phyloP scores from a whole-genome alignment of 2,113 vertebrate genomes.

The Anolis carolinensis region DNA sequence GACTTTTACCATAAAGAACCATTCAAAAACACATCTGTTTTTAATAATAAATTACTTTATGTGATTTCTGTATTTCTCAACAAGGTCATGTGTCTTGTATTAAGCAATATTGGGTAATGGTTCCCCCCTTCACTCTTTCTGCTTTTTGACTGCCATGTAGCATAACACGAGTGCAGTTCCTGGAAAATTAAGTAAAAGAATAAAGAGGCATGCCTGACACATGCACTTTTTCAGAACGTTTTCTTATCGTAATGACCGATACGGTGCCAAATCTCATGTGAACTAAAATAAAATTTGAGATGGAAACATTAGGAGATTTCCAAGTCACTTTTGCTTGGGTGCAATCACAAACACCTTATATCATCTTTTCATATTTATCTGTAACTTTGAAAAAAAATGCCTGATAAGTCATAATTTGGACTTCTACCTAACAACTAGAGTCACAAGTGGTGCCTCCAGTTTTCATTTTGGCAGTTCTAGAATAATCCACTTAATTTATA shows the following conservation, averaged over 20 bases:
- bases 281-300: background rate
- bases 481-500: no score
- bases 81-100: background rate
- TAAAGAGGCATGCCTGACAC: background rate
- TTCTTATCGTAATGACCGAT: background rate
- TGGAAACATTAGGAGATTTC: background rate
- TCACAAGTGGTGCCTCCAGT: no score
- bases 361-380: background rate
- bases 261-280: background rate
- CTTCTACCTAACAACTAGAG: no score
- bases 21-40: slow-evolving; percentile 22
- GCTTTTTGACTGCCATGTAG: background rate
- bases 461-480: no score
- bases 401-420: background rate
- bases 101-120: slow-evolving; percentile 11
- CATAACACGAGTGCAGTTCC: background rate
- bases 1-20: background rate
- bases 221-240: background rate
- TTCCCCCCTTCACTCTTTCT: background rate
- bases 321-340: background rate
- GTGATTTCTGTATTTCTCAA: slow-evolving; percentile 15
- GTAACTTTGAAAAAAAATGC: background rate
- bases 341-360: background rate
- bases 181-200: background rate
- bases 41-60: slow-evolving; percentile 23